Base-by-base conservation (phyloP, 2,797 vertebrate genomes). In the Scyliorhinus canicula region DNA sequence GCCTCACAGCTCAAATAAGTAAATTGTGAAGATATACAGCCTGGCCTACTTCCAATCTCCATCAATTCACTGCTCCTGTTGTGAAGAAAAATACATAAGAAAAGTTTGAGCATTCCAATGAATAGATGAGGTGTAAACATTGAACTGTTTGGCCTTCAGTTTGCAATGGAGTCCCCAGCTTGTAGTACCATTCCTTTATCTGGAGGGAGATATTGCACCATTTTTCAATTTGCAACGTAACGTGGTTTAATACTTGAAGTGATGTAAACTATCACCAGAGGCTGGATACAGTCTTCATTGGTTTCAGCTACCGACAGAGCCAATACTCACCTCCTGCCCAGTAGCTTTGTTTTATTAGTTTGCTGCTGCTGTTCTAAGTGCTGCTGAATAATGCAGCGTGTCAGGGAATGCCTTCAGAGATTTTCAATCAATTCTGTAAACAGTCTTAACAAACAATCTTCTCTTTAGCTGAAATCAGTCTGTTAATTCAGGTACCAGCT, bases 371-470 rank as follows among this genome's bases (percentile, higher is more conserved):
- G 90, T 93, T 93, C 60, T 93, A 93, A 93, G 90, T 93, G 90
- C 90, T 93, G 47, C 60, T 93, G 90, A 93, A 93, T 93, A 65
- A 93, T 93, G 63, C 90, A 93, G 40, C 12, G 40, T 63, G 44
- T 67, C 60, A 67, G 90, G 63, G 90, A 67, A 93, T 57, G n/a
- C 63, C 60, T 93, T 93, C 90, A 44, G 63, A 47, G 90, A 67
- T 93, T 67, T 63, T 93, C 90, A 67, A 93, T 93, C 90, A 93
- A 44, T 67, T 67, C 40, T 93, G 90, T 63, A 93, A 93, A 93
- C 90, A 65, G 40, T 26, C 40, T 47, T 47, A 67, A 67, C 24
- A 50, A 16, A 86, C 85, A 35, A 57, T 57, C 85, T 88, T 40
- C 60, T 65, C 57, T 93, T 93, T 67, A 93, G 21, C 90, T 93